phyloP scores from a whole-genome alignment of 2,888 invertebrate species.

The Leptinotarsa haldemani region DNA sequence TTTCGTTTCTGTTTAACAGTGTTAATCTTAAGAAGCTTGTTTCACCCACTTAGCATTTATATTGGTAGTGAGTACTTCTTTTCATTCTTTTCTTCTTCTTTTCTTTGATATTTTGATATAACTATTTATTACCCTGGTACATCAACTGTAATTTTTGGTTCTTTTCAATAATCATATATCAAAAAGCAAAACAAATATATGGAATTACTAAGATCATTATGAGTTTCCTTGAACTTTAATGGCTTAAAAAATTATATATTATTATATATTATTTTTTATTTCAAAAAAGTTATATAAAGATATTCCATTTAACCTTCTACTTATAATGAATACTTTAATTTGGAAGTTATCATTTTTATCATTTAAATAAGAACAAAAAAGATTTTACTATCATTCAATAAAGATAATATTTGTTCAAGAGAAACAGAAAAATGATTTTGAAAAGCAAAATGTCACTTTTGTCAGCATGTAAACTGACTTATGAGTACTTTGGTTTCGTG shows the following conservation, averaged over 20 bases:
- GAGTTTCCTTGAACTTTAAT: neutral
- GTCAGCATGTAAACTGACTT: too few species aligned
- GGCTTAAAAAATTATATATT: too few species aligned
- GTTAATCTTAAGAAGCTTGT: slow-evolving; percentile 14
- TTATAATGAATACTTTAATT: too few species aligned
- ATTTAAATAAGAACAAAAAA: too few species aligned
- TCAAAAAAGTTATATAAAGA: too few species aligned
- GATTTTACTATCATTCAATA: too few species aligned
- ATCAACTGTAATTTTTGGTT: neutral
- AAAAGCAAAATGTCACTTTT: too few species aligned
- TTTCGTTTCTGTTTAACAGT: slow-evolving; percentile 4
- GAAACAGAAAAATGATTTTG: too few species aligned
- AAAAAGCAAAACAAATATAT: neutral
- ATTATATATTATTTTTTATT: too few species aligned
- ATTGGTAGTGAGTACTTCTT: slow-evolving; percentile 16
- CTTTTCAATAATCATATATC: neutral
- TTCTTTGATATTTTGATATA: neutral
- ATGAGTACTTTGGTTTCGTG: neutral
- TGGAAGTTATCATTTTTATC: too few species aligned
- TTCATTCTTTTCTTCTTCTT: neutral
- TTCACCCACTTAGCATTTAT: slow-evolving; percentile 6
- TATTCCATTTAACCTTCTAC: too few species aligned
- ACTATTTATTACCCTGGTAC: slow-evolving; percentile 1
- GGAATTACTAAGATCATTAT: neutral
- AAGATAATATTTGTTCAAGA: too few species aligned